Evolutionary conservation across 2,113 vertebrate genomes (phyloP), one percentile per base, ranked within the genome.

Genomic region (Oncorhynchus clarkii): DNA sequence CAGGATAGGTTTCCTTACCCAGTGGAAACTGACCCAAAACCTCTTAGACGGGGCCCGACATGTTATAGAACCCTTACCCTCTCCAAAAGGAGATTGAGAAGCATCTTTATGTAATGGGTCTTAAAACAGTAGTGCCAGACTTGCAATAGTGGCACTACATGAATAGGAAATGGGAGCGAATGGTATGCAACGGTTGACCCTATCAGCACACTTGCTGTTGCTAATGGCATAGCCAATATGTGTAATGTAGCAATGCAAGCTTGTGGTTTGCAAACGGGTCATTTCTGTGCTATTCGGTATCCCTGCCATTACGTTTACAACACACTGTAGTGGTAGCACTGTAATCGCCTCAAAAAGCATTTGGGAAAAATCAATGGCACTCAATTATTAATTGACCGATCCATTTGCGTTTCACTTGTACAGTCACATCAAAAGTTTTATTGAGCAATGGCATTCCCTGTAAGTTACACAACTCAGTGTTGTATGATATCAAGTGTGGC

Each of bases 341-440:
- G 62, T 29, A 34, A 66, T 54, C 60, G 49, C 76, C 73, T 82
- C 71, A 85, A 75, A 83, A 68, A 83, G 62, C 79, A 86, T 88
- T 84, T 75, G 64, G 70, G 73, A 77, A 45, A 86, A 84, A 90
- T 87, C 82, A 85, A 88, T 90, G 75, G 62, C 71, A 87, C 74
- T 88, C 34, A 89, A 89, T 90, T 85, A 86, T 88, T 90, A 82
- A 89, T 77, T 78, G 78, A 45, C 68, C n/a, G 64, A 77, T 31
- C 34, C 77, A 67, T 80, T 70, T 51, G 34, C 71, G 4, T 62
- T 79, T 76, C 77, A 69, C 75, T 51, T 20, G 71, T 34, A 29
- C 70, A 57, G 64, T 73, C 18, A 39, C 68, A 62, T 62, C 7
- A 7, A 62, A 3, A 11, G 45, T 70, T 70, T 20, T 39, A 48